Evolutionary conservation across 2,113 vertebrate genomes (phyloP), one percentile per base, ranked within the genome.

Genomic region (Notarius quadriscutis): DNA sequence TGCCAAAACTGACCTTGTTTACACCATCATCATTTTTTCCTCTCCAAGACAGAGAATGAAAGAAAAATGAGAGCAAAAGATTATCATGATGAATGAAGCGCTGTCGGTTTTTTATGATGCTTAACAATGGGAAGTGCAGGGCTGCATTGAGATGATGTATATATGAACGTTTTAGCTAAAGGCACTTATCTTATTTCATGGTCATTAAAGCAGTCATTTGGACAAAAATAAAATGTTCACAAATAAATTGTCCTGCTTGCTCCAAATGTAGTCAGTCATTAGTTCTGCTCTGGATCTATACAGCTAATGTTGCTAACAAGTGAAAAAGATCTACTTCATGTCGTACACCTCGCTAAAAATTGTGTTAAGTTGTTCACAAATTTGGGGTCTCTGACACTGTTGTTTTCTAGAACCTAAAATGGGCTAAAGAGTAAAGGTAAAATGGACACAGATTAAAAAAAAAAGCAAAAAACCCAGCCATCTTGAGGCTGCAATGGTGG

Each of bases 51-150:
- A 48, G 57, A 67, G 60, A 65, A 30, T 50, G 50, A 55, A 15
- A 34, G 30, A 85, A 50, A 58, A 65, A 77, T 11, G 57, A 51
- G 58, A 78, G 41, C 11, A 30, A 79, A 41, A 65, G 30, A 75
- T 55, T n/a, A 63, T n/a, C 30, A 53, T 83, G 80, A 87, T 83
- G 65, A 87, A 83, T 83, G 58, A 53, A 65, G 25, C 4, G 27
- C 69, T 83, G 71, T 87, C 69, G 30, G 69, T 57, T 72, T 74
- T 74, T 83, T 72, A 87, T 34, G 55, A 60, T 62, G 84, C 71
- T 65, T 50, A 25, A 80, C 85, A 58, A 67, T 41, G 27, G 63
- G 77, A 55, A 63, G 74, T 17, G 2, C 4, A 7, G 17, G 5
- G 48, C n/a, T 41, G 22, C 20, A 17, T 17, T n/a, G 48, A 34